Conservation (phyloP, 2,797 vertebrate genomes). For the Sphenodon punctatus region DNA sequence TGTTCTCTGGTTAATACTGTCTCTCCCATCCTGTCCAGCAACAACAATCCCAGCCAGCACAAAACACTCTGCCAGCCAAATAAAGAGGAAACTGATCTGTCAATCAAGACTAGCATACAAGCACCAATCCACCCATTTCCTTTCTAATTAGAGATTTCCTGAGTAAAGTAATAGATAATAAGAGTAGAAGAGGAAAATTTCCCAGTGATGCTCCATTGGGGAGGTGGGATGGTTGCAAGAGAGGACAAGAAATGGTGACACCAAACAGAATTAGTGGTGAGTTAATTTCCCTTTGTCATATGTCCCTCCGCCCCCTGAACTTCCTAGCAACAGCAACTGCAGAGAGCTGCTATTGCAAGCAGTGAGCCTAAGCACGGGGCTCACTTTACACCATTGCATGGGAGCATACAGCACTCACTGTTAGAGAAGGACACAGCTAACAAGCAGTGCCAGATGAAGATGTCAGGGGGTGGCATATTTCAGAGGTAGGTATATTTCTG, state of each 20-base stretch:
- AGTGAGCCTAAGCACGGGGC: too few species aligned
- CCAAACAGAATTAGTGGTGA: not conserved
- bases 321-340: not conserved
- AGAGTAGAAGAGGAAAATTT: not conserved
- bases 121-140: not conserved
- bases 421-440: not conserved
- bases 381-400: too few species aligned
- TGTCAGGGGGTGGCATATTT: not conserved
- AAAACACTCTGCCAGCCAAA: not conserved
- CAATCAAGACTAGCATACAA: not conserved
- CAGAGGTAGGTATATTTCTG: not conserved
- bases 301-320: not conserved
- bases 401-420: not conserved
- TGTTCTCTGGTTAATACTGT: not conserved
- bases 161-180: not conserved
- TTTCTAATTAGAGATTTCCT: not conserved
- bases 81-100: not conserved
- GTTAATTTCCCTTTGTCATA: not conserved
- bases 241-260: not conserved
- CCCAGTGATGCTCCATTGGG: not conserved
- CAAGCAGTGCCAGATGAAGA: not conserved
- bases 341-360: too few species aligned
- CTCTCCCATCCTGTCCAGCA: not conserved
- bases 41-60: not conserved
- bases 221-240: not conserved